Evolutionary conservation across 2,113 vertebrate species (phyloP).

Genomic region (Hippoglossus stenolepis): DNA sequence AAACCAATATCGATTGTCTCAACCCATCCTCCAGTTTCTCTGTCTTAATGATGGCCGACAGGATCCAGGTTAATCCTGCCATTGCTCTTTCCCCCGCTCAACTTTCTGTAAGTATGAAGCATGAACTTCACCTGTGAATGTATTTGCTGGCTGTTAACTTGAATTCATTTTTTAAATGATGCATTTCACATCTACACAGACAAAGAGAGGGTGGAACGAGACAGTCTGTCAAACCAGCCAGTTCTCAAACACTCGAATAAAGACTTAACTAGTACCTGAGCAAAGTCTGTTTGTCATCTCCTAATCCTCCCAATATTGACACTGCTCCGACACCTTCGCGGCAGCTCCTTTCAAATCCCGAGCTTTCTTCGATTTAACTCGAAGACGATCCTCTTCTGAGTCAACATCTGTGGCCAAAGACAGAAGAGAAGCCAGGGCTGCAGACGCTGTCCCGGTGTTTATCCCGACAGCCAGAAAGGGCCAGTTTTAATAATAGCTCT

Average conservation of each 20-base stretch:
- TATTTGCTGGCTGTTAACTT: not conserved
- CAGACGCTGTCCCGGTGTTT: not conserved
- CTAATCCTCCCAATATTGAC: slow-evolving; percentile 19
- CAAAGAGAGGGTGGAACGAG: not conserved
- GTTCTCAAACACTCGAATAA: slow-evolving; percentile 3
- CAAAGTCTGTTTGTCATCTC: slow-evolving; percentile 17
- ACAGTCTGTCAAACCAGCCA: not conserved
- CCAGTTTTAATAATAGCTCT: slow-evolving; percentile 30
- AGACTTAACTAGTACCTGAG: slow-evolving; percentile 35
- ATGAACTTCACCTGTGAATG: not conserved
- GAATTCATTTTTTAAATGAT: not conserved
- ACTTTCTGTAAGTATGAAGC: not conserved
- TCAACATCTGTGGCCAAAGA: slow-evolving; percentile 6
- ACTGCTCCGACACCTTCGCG: slow-evolving; percentile 5
- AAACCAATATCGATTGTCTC: not conserved
- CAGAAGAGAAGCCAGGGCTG: not conserved
- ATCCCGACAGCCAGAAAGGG: not conserved
- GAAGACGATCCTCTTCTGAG: not conserved
- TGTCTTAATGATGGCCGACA: too few relatives aligned
- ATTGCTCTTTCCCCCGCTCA: too few relatives aligned
- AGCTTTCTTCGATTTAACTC: not conserved
- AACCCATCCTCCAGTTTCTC: not conserved
- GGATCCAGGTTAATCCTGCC: too few relatives aligned
- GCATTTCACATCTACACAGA: not conserved
- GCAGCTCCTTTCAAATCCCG: slow-evolving; percentile 9